Evolutionary conservation across 2,888 invertebrate species (phyloP), one percentile per base, ranked within the genome.

Genomic region (Gastracanthus pulcherrimus): DNA sequence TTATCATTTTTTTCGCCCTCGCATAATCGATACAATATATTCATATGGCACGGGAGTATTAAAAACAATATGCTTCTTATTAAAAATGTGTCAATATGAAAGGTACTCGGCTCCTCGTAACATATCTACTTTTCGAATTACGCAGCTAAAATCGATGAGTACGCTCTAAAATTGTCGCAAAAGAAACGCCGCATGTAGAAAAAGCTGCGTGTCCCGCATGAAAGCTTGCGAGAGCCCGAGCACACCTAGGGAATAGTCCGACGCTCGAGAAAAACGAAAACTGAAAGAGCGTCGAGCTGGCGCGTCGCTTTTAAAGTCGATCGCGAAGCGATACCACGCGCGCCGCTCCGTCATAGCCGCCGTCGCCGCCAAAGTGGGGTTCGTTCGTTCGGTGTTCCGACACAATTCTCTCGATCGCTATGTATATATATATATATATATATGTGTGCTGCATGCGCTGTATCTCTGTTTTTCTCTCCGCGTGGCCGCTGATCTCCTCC

Each of bases 291-390:
- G 38, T 5, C 48, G 29, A 23, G 74, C 19, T 38, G 51, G 13
- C 51, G 41, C 70, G 51, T 48, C 26, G 67, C 80, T 80, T 80
- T 80, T 80, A 80, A 74, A 38, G 13, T 36, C 70, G 55, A 31
- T 70, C 51, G 64, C 67, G 41, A 26, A n/a, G 64, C 67, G 26
- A 26, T n/a, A n/a, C 38, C 3, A 58, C 13, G 67, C 45, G 45
- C 23, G 64, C 19, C 34, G 45, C 45, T 45, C 45, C 45, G 45
- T n/a, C 45, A n/a, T n/a, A n/a, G 45, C n/a, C 13, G 16, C 45
- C n/a, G 11, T 11, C 23, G 66, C 26, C 41, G 26, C 26, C 29
- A n/a, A 29, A 60, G 34, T 29, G 34, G 34, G 31, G 60, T 11
- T 41, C 41, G 41, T 41, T 13, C 41, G 11, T 11, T 41, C 41